Evolutionary conservation across 2,113 vertebrate genomes (phyloP).

Genomic region (Cricetomys ansorgei): DNA sequence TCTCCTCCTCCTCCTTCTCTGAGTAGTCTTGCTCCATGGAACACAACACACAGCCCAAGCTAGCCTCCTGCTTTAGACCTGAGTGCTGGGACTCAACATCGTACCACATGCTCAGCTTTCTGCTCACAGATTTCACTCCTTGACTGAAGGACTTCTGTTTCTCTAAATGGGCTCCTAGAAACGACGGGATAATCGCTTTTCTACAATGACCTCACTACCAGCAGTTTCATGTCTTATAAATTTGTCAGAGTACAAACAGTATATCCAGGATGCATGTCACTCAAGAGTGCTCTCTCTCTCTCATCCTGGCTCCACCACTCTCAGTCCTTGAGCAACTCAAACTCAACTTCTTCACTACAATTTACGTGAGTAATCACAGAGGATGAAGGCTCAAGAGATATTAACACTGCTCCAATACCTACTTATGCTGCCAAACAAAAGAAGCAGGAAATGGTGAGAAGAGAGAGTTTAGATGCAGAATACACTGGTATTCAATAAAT

Average conservation of each 20-base stretch:
- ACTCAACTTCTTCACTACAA: slow-evolving; percentile 20
- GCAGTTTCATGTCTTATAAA: background rate
- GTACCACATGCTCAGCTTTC: no score
- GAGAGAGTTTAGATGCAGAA: slow-evolving; percentile 37
- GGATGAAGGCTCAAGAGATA: background rate
- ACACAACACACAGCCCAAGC: background rate
- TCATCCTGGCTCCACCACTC: background rate
- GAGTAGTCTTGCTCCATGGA: background rate
- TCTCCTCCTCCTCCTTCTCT: background rate
- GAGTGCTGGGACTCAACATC: background rate
- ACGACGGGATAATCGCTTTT: background rate
- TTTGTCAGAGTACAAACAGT: background rate
- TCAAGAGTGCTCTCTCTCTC: background rate
- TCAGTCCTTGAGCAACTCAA: slow-evolving; percentile 18
- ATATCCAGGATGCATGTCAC: background rate
- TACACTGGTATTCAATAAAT: slow-evolving; percentile 25
- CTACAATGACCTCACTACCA: background rate
- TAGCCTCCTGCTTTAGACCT: background rate
- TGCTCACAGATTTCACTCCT: background rate
- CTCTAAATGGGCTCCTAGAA: background rate
- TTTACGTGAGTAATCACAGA: background rate
- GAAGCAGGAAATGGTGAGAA: background rate
- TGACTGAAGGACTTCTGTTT: background rate
- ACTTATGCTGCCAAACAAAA: slow-evolving; percentile 45
- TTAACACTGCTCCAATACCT: background rate